phyloP scores from a whole-genome alignment of 2,888 invertebrate genomes.

The Auanema sp. region DNA sequence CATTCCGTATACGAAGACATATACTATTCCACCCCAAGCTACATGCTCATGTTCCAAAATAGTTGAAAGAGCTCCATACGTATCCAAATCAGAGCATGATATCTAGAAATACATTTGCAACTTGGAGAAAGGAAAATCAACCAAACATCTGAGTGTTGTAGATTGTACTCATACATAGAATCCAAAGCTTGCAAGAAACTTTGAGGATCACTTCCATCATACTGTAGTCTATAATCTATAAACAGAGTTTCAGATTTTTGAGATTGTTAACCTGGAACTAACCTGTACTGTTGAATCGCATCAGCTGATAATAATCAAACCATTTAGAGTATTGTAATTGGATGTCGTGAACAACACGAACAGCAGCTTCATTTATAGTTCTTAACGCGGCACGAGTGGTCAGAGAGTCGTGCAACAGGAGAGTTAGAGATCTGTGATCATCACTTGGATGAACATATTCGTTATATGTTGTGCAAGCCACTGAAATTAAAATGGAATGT shows the following conservation, averaged over 20 bases:
- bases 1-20: conserved; percentile 41
- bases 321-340: conserved; percentile 33
- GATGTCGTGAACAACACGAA: conserved; percentile 37
- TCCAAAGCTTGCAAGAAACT: conserved; percentile 16
- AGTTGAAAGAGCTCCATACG: conserved; percentile 26
- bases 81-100: conserved; percentile 30
- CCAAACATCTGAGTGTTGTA: conserved; percentile 17
- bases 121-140: too few relatives aligned
- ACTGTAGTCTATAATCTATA: conserved; percentile 4
- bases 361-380: conserved; percentile 33
- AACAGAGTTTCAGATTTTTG: background rate
- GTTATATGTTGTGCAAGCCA: conserved; percentile 27
- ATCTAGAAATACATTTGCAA: too few relatives aligned
- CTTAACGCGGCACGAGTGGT: conserved; percentile 34
- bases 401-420: conserved; percentile 38
- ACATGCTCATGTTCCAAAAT: conserved; percentile 13
- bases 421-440: conserved; percentile 31
- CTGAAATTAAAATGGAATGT: background rate
- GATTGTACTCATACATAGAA: conserved; percentile 10
- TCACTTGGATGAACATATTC: conserved; percentile 23
- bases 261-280: background rate
- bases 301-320: conserved; percentile 37
- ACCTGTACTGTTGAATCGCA: conserved; percentile 34
- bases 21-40: conserved; percentile 36
- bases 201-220: conserved; percentile 8